phyloP scores from a whole-genome alignment of 2,888 invertebrate genomes.

The Brenthis hecate region DNA sequence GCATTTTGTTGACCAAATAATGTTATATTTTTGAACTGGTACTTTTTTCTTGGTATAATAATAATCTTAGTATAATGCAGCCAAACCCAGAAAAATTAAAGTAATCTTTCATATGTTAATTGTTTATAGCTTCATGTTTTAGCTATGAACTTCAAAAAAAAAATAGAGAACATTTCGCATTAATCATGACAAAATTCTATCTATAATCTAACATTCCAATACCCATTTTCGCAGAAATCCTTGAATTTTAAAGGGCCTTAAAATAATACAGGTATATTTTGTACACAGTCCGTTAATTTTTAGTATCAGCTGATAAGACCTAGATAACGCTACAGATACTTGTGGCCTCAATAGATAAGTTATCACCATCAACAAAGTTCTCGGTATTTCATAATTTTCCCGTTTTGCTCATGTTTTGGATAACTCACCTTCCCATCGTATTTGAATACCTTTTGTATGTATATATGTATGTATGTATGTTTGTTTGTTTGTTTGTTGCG shows the following conservation, averaged over 20 bases:
- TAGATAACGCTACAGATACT: conserved; percentile 62
- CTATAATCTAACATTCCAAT: background rate
- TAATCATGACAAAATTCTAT: background rate
- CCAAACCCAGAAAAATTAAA: too few species aligned
- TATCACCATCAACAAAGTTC: conserved; percentile 39
- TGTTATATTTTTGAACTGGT: too few species aligned
- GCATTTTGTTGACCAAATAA: too few species aligned
- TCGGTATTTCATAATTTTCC: conserved; percentile 43
- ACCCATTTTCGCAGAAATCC: background rate
- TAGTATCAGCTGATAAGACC: conserved; percentile 53
- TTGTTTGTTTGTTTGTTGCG: background rate
- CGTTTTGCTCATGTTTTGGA: conserved; percentile 15
- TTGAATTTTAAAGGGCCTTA: background rate
- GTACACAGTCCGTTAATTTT: conserved; percentile 22
- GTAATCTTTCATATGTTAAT: too few species aligned
- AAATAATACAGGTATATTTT: conserved; percentile 17
- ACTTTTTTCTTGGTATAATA: too few species aligned
- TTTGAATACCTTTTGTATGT: background rate
- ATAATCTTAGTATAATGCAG: too few species aligned
- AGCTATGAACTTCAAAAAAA: too few species aligned
- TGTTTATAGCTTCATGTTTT: too few species aligned
- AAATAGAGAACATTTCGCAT: background rate
- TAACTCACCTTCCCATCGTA: background rate
- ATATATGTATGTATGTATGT: background rate
- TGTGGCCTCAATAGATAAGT: conserved; percentile 62